These are phyloP conservation scores for Phasia obesa DNA, from an alignment of 2,888 invertebrate genomes.

Conservation along the genomic window DNA sequence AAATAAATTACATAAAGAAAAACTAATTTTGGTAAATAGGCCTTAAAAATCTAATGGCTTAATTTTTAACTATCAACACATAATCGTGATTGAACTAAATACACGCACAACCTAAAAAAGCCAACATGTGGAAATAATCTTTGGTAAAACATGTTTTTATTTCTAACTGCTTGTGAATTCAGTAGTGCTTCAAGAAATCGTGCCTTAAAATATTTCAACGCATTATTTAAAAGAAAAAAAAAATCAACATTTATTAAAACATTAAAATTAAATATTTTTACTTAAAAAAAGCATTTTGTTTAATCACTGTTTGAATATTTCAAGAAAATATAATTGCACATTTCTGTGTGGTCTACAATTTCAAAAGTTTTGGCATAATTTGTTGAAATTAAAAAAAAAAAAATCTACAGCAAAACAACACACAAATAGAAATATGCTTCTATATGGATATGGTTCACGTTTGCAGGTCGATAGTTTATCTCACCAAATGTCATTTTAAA, in stretches of 20 bases:
- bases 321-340: constrained; percentile 56
- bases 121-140: constrained; percentile 31
- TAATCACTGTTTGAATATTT: constrained; percentile 42
- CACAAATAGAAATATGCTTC: constrained; percentile 15
- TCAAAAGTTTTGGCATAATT: constrained; percentile 55
- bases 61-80: constrained; percentile 51
- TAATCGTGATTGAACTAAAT: constrained; percentile 64
- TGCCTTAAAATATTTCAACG: constrained; percentile 38
- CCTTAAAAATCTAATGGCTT: constrained; percentile 61
- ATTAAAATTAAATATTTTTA: constrained; percentile 55
- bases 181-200: constrained; percentile 39
- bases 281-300: constrained; percentile 32
- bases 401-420: constrained; percentile 6
- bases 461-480: constrained; percentile 71
- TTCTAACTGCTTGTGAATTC: constrained; percentile 27
- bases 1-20: neutral
- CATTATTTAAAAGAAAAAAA: constrained; percentile 40
- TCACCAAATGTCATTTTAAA: constrained; percentile 66
- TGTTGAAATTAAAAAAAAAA: constrained; percentile 45
- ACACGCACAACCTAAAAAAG: constrained; percentile 67
- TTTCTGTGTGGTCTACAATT: constrained; percentile 65
- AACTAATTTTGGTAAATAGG: constrained; percentile 36
- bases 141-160: neutral
- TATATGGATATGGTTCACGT: constrained; percentile 59
- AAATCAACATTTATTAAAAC: constrained; percentile 52